A percentile compares a stretch with the other conserved stretches of the same genome.
phyloP scores from a whole-genome alignment of 2,797 vertebrate species.

The Enteromius fasciolatus region DNA sequence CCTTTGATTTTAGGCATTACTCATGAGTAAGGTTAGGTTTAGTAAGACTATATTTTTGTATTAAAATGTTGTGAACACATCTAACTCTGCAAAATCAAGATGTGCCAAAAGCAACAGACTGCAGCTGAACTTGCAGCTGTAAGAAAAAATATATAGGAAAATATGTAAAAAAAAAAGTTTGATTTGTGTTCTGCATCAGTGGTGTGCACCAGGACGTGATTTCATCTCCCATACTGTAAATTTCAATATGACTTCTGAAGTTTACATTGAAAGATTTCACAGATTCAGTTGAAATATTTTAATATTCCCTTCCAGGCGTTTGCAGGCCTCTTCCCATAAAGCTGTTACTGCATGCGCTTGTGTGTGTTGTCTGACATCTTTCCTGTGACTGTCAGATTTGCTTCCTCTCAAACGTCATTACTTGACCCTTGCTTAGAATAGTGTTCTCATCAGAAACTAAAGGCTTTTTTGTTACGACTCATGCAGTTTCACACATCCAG shows the following conservation, averaged over 20 bases:
- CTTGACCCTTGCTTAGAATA: constrained; percentile 66
- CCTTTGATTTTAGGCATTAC: too few relatives aligned
- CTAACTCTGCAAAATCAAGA: too few relatives aligned
- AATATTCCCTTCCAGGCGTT: constrained; percentile 37
- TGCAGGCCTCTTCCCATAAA: constrained; percentile 50
- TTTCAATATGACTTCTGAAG: constrained; percentile 1
- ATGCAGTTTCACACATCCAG: constrained; percentile 73
- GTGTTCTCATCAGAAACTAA: constrained; percentile 55
- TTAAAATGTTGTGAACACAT: too few relatives aligned
- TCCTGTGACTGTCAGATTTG: constrained; percentile 53
- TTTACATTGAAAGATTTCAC: constrained; percentile 30
- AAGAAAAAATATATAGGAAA: background rate
- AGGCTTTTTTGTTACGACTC: constrained; percentile 70
- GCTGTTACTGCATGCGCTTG: constrained; percentile 55
- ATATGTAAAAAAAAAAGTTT: background rate
- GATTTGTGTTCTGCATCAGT: background rate
- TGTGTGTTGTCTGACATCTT: constrained; percentile 46
- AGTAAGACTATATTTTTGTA: too few relatives aligned
- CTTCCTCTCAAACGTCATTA: constrained; percentile 69
- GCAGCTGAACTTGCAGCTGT: too few relatives aligned
- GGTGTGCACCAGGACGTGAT: background rate
- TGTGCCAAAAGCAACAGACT: too few relatives aligned
- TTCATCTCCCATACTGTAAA: background rate
- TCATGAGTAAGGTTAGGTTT: too few relatives aligned
- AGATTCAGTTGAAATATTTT: constrained; percentile 44